These are phyloP conservation scores for Drosophila anomalata DNA, from an alignment of 2,888 invertebrate species.

Conservation along the genomic window DNA sequence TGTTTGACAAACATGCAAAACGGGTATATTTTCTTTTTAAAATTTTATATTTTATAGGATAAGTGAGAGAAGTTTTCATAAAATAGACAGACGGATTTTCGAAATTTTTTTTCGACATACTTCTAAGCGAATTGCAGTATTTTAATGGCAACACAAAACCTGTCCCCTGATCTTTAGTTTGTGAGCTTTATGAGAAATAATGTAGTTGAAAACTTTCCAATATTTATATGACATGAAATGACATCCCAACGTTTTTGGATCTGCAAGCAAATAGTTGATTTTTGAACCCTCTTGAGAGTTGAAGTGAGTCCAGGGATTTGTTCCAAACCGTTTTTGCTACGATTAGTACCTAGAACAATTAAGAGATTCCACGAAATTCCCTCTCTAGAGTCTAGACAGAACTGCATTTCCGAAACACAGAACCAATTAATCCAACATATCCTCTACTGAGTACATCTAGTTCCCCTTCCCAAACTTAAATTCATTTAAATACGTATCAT, in stretches of 20 bases:
- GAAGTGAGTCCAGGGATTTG: conserved; percentile 36
- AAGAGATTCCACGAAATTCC: conserved; percentile 9
- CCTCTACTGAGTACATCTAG: conserved; percentile 26
- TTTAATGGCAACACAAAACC: conserved; percentile 27
- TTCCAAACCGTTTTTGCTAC: conserved; percentile 38
- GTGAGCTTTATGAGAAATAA: conserved; percentile 62
- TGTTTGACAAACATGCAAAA: conserved; percentile 49
- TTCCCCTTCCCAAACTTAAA: conserved; percentile 2
- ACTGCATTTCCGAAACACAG: conserved; percentile 32
- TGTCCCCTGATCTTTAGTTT: conserved; percentile 32
- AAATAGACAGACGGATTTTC: conserved; percentile 38
- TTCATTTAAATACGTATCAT: conserved; percentile 36
- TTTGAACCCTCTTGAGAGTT: conserved; percentile 19
- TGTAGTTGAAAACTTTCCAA: conserved; percentile 19
- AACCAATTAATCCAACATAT: conserved; percentile 43
- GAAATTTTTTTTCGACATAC: conserved; percentile 35
- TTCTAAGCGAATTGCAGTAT: conserved; percentile 51
- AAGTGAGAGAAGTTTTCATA: conserved; percentile 42
- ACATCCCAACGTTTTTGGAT: conserved; percentile 35
- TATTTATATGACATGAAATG: conserved; percentile 9
- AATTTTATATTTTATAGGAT: conserved; percentile 67
- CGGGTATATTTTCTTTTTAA: conserved; percentile 69
- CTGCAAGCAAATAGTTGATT: conserved; percentile 16
- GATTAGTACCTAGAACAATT: conserved; percentile 24
- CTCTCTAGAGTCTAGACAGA: conserved; percentile 32